Evolutionary conservation across 2,797 vertebrate species (phyloP), one percentile per base, ranked within the genome.

Genomic region (Sebastes steindachneri): DNA sequence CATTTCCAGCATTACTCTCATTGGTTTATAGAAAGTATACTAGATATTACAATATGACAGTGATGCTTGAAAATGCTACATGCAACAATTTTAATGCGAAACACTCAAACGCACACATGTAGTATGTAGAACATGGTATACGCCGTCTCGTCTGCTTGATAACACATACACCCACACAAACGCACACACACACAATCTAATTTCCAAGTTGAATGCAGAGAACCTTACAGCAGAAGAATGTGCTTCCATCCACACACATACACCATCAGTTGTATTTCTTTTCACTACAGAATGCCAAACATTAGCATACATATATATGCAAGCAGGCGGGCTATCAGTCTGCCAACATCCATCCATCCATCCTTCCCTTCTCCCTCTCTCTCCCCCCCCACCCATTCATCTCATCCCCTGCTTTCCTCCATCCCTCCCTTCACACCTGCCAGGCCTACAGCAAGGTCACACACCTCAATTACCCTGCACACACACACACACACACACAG

Each of bases 371-470:
- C 9, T 37, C 35, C 11, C 35, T 37, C 12, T 41, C 37, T 3
- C 37, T 0, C 1, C 35, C 33, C 2, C 35, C 12, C 12, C 35
- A 41, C 37, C 57, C 41, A 85, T 83, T 87, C 80, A 86, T 89
- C 80, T 90, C 88, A 82, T 89, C 77, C 74, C 55, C 37, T 72
- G 80, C 72, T 33, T 82, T 71, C 77, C 70, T 80, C 72, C 75
- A 45, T 71, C 75, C 73, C 77, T 31, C 75, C 79, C 83, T 92
- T 90, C 88, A 92, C 94, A 95, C 93, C 94, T 94, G 95, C 94
- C 88, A 88, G 87, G 89, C 86, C 90, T 89, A 92, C 91, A 94
- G 93, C 93, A 91, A 95, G 93, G 93, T 95, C 94, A 92, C 88
- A 92, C 89, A 90, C 92, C 92, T 93, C 92, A 92, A 91, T 92